Evolutionary conservation across 2,888 invertebrate species (phyloP).

Genomic region (Thera britannica): DNA sequence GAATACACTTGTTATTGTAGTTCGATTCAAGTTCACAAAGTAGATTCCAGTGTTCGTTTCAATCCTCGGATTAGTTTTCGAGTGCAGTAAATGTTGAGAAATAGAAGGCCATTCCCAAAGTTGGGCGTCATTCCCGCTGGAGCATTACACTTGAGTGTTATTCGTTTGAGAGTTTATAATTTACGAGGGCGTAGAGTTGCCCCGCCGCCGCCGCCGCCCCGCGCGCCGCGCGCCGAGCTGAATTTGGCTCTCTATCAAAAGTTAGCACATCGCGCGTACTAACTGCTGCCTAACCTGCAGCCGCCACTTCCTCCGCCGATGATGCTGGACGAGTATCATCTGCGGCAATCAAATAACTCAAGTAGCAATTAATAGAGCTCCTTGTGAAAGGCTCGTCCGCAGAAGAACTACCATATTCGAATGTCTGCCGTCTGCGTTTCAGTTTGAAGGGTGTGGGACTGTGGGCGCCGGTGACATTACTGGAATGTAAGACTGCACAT

Average conservation of each 20-base stretch:
- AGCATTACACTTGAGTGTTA: constrained; percentile 38
- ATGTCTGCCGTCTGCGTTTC: too few relatives aligned
- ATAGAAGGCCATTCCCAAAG: constrained; percentile 29
- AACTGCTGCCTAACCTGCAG: constrained; percentile 5
- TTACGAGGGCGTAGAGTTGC: constrained; percentile 35
- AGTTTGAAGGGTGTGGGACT: too few relatives aligned
- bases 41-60: background rate
- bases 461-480: too few relatives aligned
- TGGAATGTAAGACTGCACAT: too few relatives aligned
- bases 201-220: constrained; percentile 16
- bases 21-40: background rate
- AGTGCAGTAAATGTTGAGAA: constrained; percentile 28
- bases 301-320: background rate
- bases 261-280: constrained; percentile 30
- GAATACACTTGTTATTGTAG: too few relatives aligned
- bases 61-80: constrained; percentile 8
- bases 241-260: constrained; percentile 40
- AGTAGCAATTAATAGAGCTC: too few relatives aligned
- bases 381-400: too few relatives aligned
- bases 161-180: constrained; percentile 41
- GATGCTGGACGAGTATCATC: background rate
- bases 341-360: background rate
- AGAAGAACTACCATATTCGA: too few relatives aligned
- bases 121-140: constrained; percentile 27
- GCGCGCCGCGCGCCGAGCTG: too few relatives aligned